Percentiles rank a stretch among this genome's conserved stretches.
Conservation (phyloP, 2,888 invertebrate genomes). For the Mythimna albipuncta region DNA sequence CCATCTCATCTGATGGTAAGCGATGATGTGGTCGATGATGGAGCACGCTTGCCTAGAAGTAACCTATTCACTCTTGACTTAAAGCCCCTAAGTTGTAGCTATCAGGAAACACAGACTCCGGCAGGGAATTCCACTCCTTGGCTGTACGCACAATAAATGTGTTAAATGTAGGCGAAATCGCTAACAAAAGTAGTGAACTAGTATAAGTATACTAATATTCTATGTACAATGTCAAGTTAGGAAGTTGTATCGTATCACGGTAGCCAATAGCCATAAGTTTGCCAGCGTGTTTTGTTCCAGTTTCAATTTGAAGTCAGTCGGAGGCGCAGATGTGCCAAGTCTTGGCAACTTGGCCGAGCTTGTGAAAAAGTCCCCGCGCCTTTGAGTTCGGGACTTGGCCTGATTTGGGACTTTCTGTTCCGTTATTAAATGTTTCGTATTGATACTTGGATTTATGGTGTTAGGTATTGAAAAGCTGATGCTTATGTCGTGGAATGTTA, state of each 20-base stretch:
- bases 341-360: slow-evolving; percentile 51
- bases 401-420: slow-evolving; percentile 38
- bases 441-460: slow-evolving; percentile 24
- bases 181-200: slow-evolving; percentile 1
- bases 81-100: too few species aligned
- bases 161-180: too few species aligned
- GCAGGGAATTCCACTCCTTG: too few species aligned
- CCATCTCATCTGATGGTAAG: too few species aligned
- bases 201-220: slow-evolving; percentile 39
- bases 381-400: slow-evolving; percentile 44
- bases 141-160: too few species aligned
- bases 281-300: slow-evolving; percentile 60
- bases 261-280: slow-evolving; percentile 60
- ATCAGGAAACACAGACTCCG: too few species aligned
- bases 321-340: slow-evolving; percentile 62
- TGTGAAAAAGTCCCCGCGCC: slow-evolving; percentile 53
- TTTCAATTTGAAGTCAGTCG: slow-evolving; percentile 64
- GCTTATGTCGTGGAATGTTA: too few species aligned
- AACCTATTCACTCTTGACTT: too few species aligned
- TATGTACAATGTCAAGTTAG: slow-evolving; percentile 39
- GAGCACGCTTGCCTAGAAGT: too few species aligned
- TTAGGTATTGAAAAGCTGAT: too few species aligned
- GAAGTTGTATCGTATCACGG: slow-evolving; percentile 58
- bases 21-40: too few species aligned
- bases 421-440: slow-evolving; percentile 47